Percentiles rank a stretch among this genome's conserved stretches.
Evolutionary conservation across 2,113 vertebrate genomes (phyloP).

Genomic region (Elephas maximus): DNA sequence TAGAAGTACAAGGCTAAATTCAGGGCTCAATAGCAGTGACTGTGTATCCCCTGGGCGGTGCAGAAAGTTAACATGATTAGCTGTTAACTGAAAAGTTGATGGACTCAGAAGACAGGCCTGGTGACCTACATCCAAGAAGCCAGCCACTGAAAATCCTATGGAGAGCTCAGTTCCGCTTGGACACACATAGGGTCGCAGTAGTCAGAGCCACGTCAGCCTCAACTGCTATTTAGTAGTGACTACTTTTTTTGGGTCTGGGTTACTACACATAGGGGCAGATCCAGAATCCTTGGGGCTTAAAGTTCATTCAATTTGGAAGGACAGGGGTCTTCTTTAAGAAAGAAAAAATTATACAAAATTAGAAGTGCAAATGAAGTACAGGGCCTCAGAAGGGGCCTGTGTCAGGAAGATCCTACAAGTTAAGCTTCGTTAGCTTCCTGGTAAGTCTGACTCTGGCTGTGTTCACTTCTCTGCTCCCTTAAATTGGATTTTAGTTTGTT

Average conservation of each 20-base stretch:
- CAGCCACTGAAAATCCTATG: not conserved
- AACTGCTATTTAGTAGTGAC: not conserved
- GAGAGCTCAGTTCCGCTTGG: not conserved
- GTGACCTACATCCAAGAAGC: not conserved
- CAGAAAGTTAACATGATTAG: not conserved
- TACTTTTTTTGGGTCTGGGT: too few species aligned
- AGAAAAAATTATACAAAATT: not conserved
- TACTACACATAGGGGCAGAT: not conserved
- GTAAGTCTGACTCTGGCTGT: not conserved
- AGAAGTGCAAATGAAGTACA: not conserved
- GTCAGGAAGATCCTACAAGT: not conserved
- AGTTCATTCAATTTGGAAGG: not conserved
- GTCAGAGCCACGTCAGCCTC: not conserved
- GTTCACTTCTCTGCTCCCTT: not conserved
- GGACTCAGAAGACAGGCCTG: not conserved
- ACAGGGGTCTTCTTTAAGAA: not conserved
- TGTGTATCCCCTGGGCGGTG: not conserved
- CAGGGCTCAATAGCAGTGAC: not conserved
- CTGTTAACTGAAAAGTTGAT: not conserved
- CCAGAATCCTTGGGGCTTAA: not conserved
- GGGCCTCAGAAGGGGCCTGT: not conserved
- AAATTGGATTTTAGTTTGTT: constrained; percentile 41
- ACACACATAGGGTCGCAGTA: not conserved
- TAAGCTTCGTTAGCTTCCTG: not conserved
- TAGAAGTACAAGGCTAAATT: not conserved